Evolutionary conservation across 2,113 vertebrate genomes (phyloP), one percentile per base, ranked within the genome.

Genomic region (Riparia riparia): DNA sequence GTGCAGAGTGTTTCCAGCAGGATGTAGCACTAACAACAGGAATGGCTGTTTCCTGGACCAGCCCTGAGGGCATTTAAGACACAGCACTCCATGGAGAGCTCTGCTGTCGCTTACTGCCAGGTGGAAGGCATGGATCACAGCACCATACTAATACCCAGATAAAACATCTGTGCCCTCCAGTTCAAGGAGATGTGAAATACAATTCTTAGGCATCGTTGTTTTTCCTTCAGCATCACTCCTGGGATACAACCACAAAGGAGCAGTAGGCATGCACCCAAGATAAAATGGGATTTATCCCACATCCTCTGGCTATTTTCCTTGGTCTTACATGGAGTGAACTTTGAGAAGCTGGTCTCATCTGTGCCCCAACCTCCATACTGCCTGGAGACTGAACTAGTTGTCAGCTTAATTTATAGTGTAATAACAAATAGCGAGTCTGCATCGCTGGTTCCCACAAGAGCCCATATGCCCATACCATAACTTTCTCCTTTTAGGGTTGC

Each of bases 401-500:
- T 51, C 70, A 71, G 60, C 47, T 90, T 73, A 51, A 85, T 95
- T 91, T 85, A 61, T 64, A 90, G 69, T 86, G 68, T 25, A 80
- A 81, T 34, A 93, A 92, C 64, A 93, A 93, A 92, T 29, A 92
- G 28, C 3, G 1, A 90, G 57, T 60, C 95, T 82, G 79, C 37
- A 94, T 58, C 70, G 82, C 82, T 47, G 39, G 41, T 81, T 78
- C 69, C 39, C 54, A 66, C 74, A 93, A 68, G n/a, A 94, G 51
- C 56, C 95, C 96, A 84, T 82, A 94, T 90, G 95, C 69, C 71
- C 12, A 9, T 78, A 94, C 32, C n/a, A 88, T 89, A 94, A 92
- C 85, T 95, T 86, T 94, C 76, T 92, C 79, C 88, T 93, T 94
- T 95, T 91, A 91, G 68, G 90, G 79, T 65, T 94, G 84, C 85